A percentile compares a stretch with the other conserved stretches of the same genome.
Evolutionary conservation across 2,888 invertebrate species (phyloP).

Genomic region (Leucophenga maculata): DNA sequence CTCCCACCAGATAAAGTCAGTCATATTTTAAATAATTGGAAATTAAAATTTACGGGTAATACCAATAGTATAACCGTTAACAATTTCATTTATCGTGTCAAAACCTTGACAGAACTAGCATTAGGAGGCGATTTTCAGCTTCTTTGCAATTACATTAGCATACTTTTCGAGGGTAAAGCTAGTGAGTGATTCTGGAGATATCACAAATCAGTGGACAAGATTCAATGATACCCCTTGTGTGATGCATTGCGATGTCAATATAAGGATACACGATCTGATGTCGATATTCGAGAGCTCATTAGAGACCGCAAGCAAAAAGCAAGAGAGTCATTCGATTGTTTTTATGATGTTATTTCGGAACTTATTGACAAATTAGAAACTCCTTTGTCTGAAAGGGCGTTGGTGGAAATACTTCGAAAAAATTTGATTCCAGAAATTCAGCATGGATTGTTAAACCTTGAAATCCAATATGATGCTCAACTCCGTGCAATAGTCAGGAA

Average conservation of each 20-base stretch:
- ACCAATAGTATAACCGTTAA: no score
- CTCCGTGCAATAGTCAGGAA: neutral
- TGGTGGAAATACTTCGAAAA: neutral
- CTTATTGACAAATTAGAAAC: no score
- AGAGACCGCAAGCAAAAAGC: no score
- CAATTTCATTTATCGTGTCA: no score
- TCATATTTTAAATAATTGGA: no score
- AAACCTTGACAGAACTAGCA: neutral
- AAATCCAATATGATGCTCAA: neutral
- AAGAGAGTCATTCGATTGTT: no score
- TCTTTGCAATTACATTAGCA: neutral
- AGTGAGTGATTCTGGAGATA: slow-evolving; percentile 26
- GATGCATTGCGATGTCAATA: neutral
- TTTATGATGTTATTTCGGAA: no score
- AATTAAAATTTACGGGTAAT: no score
- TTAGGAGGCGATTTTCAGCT: neutral
- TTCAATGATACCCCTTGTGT: slow-evolving; percentile 17
- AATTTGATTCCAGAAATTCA: slow-evolving; percentile 10
- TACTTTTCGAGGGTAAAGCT: slow-evolving; percentile 24
- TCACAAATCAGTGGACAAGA: slow-evolving; percentile 3
- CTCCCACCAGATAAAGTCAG: no score
- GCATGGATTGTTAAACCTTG: neutral
- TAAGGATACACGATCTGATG: no score
- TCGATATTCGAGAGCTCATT: no score
- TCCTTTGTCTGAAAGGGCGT: no score